phyloP scores from a whole-genome alignment of 2,888 invertebrate genomes.

The Trypoxylon attenuatum region DNA sequence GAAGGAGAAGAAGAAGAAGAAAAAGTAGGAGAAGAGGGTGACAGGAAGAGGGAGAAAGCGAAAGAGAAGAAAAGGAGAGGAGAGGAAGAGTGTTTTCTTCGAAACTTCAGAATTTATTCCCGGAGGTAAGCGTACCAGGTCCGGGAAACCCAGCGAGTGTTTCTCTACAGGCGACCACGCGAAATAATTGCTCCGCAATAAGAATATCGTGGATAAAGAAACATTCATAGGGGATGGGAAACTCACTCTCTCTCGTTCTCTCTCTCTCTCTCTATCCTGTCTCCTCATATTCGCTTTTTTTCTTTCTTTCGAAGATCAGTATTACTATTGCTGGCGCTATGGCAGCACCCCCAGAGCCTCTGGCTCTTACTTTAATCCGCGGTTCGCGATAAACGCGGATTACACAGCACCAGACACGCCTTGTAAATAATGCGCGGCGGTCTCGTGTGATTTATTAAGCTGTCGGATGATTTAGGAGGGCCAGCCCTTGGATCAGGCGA shows the following conservation, averaged over 20 bases:
- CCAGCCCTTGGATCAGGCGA: no score
- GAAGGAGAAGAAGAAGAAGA: constrained; percentile 4
- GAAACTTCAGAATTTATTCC: constrained; percentile 63
- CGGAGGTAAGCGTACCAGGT: constrained; percentile 25
- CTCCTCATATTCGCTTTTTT: background rate
- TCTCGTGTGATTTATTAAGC: background rate
- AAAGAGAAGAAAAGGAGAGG: constrained; percentile 10
- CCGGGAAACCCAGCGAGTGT: constrained; percentile 47
- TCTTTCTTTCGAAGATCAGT: no score
- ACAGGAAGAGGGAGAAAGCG: no score
- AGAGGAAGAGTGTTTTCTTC: constrained; percentile 51
- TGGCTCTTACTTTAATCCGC: constrained; percentile 1
- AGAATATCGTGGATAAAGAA: constrained; percentile 13
- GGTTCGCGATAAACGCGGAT: background rate
- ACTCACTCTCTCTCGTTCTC: background rate
- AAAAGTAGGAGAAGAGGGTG: no score
- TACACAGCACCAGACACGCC: background rate
- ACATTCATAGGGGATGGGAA: no score
- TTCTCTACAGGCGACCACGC: constrained; percentile 44
- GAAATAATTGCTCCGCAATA: constrained; percentile 42
- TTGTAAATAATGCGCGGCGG: background rate
- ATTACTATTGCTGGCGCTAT: no score
- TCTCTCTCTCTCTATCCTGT: background rate
- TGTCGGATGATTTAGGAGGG: no score
- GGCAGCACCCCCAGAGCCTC: no score